These are phyloP conservation scores for Protophormia terraenovae DNA, from an alignment of 2,888 invertebrate species.

Conservation along the genomic window DNA sequence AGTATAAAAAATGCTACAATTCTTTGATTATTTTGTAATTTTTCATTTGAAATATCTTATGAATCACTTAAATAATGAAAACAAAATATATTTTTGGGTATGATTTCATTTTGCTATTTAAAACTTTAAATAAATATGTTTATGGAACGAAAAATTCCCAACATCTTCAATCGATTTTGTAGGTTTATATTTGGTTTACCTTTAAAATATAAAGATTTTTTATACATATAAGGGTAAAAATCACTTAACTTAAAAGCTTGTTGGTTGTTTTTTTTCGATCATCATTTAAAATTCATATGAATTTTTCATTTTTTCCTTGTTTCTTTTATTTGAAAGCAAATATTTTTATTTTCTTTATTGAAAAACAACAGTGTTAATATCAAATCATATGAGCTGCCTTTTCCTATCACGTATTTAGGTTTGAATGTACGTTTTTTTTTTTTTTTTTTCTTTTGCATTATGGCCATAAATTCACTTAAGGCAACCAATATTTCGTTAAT, in stretches of 20 bases:
- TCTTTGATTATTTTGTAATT: neutral
- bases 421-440: conserved; percentile 1
- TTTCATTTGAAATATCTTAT: conserved; percentile 1
- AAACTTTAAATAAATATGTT: neutral
- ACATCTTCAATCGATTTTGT: conserved; percentile 58
- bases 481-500: conserved; percentile 47
- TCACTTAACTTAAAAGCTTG: conserved; percentile 65
- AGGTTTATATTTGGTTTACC: neutral
- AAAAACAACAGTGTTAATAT: neutral
- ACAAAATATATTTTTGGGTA: conserved; percentile 6
- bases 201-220: neutral
- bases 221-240: conserved; percentile 22
- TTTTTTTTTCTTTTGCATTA: conserved; percentile 4
- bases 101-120: conserved; percentile 35
- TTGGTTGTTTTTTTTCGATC: neutral
- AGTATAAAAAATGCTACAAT: conserved; percentile 6
- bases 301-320: conserved; percentile 24
- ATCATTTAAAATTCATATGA: conserved; percentile 60
- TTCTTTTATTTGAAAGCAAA: conserved; percentile 36
- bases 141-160: neutral
- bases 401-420: conserved; percentile 48
- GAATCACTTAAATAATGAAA: conserved; percentile 37
- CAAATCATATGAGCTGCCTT: conserved; percentile 1
- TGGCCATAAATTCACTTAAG: conserved; percentile 60
- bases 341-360: conserved; percentile 22